Evolutionary conservation across 1,140 invertebrate genomes (phyloP).

Genomic region (Oppia nitens): DNA sequence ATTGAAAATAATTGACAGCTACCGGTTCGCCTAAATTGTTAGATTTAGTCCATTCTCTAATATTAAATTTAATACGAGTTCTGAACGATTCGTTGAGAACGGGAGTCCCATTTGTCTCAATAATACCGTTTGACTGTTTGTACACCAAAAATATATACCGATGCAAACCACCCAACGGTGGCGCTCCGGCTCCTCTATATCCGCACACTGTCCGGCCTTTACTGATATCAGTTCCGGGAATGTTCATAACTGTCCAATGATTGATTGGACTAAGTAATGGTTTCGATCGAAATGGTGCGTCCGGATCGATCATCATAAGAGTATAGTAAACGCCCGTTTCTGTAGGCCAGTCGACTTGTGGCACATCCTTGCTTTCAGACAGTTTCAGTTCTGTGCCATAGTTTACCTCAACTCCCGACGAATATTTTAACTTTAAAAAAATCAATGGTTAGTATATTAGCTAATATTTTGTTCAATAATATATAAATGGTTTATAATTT

Average conservation of each 20-base stretch:
- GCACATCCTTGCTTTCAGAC: no score
- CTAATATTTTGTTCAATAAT: no score
- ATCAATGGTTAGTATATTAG: no score
- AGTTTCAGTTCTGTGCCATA: constrained; percentile 48
- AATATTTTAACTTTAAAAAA: constrained; percentile 19
- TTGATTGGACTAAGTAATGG: constrained; percentile 51
- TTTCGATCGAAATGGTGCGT: constrained; percentile 61
- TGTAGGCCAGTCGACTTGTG: constrained; percentile 26
- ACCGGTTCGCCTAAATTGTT: constrained; percentile 61
- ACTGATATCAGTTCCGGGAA: constrained; percentile 52
- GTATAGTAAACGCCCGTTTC: constrained; percentile 39
- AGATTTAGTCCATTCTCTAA: constrained; percentile 59
- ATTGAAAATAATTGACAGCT: constrained; percentile 74
- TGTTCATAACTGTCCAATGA: constrained; percentile 81
- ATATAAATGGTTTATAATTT: no score
- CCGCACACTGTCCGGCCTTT: constrained; percentile 53
- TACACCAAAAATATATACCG: constrained; percentile 75
- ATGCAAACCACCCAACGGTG: constrained; percentile 52
- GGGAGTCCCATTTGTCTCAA: constrained; percentile 27
- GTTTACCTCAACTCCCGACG: constrained; percentile 14
- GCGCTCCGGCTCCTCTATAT: constrained; percentile 71
- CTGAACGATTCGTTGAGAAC: constrained; percentile 23
- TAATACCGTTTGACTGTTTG: constrained; percentile 56
- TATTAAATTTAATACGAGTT: constrained; percentile 42
- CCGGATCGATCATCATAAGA: constrained; percentile 71